Evolutionary conservation across 1,140 invertebrate genomes (phyloP).

Genomic region (Cylas formicarius): DNA sequence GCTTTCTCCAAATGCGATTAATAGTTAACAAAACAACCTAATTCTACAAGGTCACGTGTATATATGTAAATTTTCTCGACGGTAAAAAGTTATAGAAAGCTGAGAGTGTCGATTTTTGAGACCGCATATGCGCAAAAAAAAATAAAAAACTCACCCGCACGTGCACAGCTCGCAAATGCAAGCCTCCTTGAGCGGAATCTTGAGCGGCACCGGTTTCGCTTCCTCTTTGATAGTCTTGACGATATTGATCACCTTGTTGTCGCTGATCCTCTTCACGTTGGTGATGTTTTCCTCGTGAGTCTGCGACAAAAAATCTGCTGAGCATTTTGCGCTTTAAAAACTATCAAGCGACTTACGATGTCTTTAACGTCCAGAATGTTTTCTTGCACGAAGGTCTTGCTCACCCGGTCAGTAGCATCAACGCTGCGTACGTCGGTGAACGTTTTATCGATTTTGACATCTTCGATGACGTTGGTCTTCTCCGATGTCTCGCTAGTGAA

Average conservation of each 20-base stretch:
- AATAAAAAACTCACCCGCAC: conserved; percentile 68
- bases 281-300: conserved; percentile 39
- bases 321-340: not conserved
- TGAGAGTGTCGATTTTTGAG: too few relatives aligned
- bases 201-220: conserved; percentile 31
- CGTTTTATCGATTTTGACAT: conserved; percentile 8
- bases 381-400: conserved; percentile 30
- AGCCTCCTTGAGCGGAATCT: conserved; percentile 58
- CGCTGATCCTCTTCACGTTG: conserved; percentile 35
- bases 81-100: too few relatives aligned
- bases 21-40: too few relatives aligned
- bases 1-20: too few relatives aligned
- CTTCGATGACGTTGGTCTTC: conserved; percentile 7
- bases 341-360: conserved; percentile 31
- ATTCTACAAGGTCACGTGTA: too few relatives aligned
- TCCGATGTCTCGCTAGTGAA: conserved; percentile 14
- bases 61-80: too few relatives aligned
- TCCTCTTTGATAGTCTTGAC: conserved; percentile 43
- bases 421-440: conserved; percentile 13
- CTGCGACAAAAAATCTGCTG: conserved; percentile 27
- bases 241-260: conserved; percentile 39
- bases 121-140: too few relatives aligned
- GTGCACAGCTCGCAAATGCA: conserved; percentile 86
- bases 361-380: conserved; percentile 36
- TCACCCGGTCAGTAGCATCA: conserved; percentile 20